Percentiles rank a stretch among this genome's conserved stretches.
phyloP scores from a whole-genome alignment of 2,888 invertebrate genomes.

The Cryptocheilus praepositus region DNA sequence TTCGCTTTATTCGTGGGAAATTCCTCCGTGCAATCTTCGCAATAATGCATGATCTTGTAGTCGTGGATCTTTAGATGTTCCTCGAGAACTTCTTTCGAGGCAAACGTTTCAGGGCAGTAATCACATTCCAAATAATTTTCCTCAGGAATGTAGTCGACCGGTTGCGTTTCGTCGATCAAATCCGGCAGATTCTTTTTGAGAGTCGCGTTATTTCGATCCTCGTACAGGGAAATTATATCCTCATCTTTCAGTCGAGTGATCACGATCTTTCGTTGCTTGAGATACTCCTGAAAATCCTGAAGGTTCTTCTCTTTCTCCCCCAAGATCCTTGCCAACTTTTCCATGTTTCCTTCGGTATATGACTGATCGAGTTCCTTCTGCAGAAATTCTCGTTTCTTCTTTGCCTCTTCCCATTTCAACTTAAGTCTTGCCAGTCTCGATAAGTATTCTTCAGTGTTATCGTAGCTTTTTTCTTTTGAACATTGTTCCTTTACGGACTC shows the following conservation, averaged over 20 bases:
- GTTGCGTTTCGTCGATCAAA: conserved; percentile 51
- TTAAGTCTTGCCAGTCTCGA: conserved; percentile 56
- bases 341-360: conserved; percentile 61
- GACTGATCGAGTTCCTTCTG: conserved; percentile 56
- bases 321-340: conserved; percentile 62
- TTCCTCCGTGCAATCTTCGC: conserved; percentile 69
- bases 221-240: conserved; percentile 67
- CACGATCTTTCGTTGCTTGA: conserved; percentile 68
- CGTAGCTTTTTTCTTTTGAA: conserved; percentile 32
- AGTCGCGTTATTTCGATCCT: conserved; percentile 59
- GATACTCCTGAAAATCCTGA: conserved; percentile 68
- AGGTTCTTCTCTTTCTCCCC: conserved; percentile 63
- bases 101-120: conserved; percentile 66
- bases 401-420: conserved; percentile 63
- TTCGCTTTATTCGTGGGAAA: conserved; percentile 69
- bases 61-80: conserved; percentile 70
- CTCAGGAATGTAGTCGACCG: conserved; percentile 51
- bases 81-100: conserved; percentile 60
- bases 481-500: conserved; percentile 26
- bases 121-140: conserved; percentile 67
- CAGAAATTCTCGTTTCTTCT: conserved; percentile 58
- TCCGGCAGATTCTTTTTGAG: conserved; percentile 56
- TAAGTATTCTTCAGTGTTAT: conserved; percentile 54
- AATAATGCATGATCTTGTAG: conserved; percentile 67
- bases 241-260: conserved; percentile 68